phyloP scores from a whole-genome alignment of 2,113 vertebrate species.

The Corydoras maculifer region DNA sequence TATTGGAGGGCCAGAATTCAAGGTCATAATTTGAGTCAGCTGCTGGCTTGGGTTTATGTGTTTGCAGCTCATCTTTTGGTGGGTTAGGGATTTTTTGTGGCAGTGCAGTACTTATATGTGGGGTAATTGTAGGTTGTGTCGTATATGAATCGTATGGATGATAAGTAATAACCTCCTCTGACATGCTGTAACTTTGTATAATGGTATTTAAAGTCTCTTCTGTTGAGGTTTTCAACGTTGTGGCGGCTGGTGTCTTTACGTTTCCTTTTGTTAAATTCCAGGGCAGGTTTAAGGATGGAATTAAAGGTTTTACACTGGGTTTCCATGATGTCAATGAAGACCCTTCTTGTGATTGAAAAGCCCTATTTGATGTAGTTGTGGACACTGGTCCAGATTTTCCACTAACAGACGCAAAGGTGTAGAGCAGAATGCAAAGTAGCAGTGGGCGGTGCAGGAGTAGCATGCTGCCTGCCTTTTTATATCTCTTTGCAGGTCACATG shows the following conservation, averaged over 20 bases:
- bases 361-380: constrained; percentile 7
- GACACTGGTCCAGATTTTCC: constrained; percentile 11
- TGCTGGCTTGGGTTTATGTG: constrained; percentile 30
- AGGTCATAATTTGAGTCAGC: constrained; percentile 27
- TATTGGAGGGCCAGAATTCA: constrained; percentile 27
- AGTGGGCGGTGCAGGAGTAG: constrained; percentile 49
- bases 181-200: not conserved
- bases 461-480: constrained; percentile 58
- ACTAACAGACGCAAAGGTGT: constrained; percentile 41
- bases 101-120: constrained; percentile 41
- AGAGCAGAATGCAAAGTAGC: constrained; percentile 54
- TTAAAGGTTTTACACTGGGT: not conserved
- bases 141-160: constrained; percentile 31
- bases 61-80: constrained; percentile 42
- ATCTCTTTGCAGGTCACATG: constrained; percentile 54
- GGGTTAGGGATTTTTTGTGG: constrained; percentile 42
- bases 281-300: constrained; percentile 4
- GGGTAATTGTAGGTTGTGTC: constrained; percentile 33
- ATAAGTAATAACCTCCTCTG: not conserved
- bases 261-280: not conserved
- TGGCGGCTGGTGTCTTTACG: not conserved
- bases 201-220: constrained; percentile 3
- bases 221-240: not conserved
- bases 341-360: not conserved
- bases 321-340: not conserved